phyloP scores from a whole-genome alignment of 2,888 invertebrate genomes.

The Zootermopsis nevadensis region DNA sequence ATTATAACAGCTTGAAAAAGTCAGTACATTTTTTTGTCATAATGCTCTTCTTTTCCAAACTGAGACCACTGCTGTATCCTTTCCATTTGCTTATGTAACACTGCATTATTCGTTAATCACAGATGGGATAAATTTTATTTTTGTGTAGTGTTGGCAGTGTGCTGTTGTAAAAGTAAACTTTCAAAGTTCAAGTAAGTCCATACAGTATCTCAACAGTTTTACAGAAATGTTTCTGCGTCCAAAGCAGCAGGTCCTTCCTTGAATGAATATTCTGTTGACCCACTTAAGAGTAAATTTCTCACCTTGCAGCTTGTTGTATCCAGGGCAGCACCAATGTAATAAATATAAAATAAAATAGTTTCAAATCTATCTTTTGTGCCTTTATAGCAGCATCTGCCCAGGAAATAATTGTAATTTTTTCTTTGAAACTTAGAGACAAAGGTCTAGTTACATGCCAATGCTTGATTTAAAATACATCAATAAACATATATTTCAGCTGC shows the following conservation, averaged over 20 bases:
- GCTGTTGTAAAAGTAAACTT: not conserved
- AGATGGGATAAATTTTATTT: not conserved
- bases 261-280: not conserved
- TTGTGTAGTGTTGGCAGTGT: not conserved
- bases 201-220: not conserved
- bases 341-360: not conserved
- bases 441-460: too few species aligned
- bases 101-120: too few species aligned
- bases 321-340: not conserved
- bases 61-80: not conserved
- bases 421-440: too few species aligned
- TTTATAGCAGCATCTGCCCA: not conserved
- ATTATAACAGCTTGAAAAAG: too few species aligned
- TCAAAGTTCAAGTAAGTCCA: not conserved
- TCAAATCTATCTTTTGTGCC: not conserved
- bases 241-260: not conserved
- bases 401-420: too few species aligned
- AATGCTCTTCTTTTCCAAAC: too few species aligned
- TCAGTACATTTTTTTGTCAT: too few species aligned
- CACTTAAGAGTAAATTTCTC: not conserved
- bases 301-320: not conserved
- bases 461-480: too few species aligned
- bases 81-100: not conserved
- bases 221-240: not conserved
- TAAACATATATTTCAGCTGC: too few species aligned